phyloP scores from a whole-genome alignment of 2,888 invertebrate species.

The Tetranychus truncatus region DNA sequence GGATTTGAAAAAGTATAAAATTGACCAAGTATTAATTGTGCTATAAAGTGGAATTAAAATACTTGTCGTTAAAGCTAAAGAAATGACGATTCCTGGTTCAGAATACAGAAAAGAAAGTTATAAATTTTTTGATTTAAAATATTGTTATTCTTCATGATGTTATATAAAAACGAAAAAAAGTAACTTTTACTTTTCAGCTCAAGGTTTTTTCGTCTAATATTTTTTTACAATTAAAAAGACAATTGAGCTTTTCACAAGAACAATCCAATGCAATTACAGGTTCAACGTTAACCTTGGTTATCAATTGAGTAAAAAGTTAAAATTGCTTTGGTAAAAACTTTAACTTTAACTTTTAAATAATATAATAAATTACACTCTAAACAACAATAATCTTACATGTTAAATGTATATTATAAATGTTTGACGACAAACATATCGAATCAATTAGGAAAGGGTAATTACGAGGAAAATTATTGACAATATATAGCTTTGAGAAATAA shows the following conservation, averaged over 20 bases:
- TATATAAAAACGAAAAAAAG: too few relatives aligned
- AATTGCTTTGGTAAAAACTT: not conserved
- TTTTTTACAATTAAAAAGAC: not conserved
- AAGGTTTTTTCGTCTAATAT: too few relatives aligned
- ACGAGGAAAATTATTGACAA: not conserved
- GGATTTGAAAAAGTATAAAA: constrained; percentile 78
- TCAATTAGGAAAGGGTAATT: not conserved
- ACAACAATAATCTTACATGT: not conserved
- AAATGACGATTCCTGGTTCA: constrained; percentile 6
- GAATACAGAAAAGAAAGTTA: not conserved
- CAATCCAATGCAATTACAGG: not conserved
- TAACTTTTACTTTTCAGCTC: too few relatives aligned
- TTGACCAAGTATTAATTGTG: constrained; percentile 80
- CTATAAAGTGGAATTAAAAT: constrained; percentile 42
- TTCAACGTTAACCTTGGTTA: not conserved
- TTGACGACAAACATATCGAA: not conserved
- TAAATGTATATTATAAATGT: not conserved
- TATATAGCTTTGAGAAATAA: too few relatives aligned
- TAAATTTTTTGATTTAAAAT: not conserved
- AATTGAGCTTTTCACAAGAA: not conserved
- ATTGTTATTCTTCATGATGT: too few relatives aligned
- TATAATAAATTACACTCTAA: not conserved
- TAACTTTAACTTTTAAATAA: not conserved
- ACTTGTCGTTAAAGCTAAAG: constrained; percentile 2
- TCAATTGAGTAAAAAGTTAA: not conserved